phyloP scores from a whole-genome alignment of 2,888 invertebrate genomes.

The Schizaphis graminum region DNA sequence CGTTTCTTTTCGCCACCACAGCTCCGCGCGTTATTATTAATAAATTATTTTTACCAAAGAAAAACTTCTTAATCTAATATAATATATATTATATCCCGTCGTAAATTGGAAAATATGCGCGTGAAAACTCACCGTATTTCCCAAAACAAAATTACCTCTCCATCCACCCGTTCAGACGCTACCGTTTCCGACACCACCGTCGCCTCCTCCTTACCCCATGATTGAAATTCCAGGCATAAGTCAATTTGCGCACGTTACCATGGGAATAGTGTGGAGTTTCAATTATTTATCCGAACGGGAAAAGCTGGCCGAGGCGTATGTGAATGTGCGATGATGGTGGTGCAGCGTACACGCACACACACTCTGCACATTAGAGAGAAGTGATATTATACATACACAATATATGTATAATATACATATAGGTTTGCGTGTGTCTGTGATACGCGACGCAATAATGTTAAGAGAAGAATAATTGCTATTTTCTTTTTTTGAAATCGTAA shows the following conservation, averaged over 20 bases:
- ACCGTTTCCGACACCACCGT: not conserved
- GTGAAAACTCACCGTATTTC: constrained; percentile 25
- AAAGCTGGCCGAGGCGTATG: constrained; percentile 22
- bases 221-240: constrained; percentile 59
- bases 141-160: constrained; percentile 37
- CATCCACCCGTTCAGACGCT: not conserved
- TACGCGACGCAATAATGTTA: not conserved
- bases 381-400: not conserved
- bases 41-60: constrained; percentile 49
- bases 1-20: constrained; percentile 36
- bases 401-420: not conserved
- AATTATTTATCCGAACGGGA: constrained; percentile 57
- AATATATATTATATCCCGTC: constrained; percentile 19
- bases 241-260: constrained; percentile 56
- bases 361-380: not conserved
- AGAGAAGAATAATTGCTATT: not conserved
- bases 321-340: constrained; percentile 7
- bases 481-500: not conserved
- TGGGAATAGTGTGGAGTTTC: constrained; percentile 47
- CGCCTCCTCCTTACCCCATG: not conserved
- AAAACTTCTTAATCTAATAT: constrained; percentile 55
- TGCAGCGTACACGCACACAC: not conserved
- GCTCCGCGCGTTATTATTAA: constrained; percentile 41
- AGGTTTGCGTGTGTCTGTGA: not conserved
- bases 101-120: constrained; percentile 55